Base-by-base conservation (phyloP, 2,113 vertebrate species). In the Fulmarus glacialis region DNA sequence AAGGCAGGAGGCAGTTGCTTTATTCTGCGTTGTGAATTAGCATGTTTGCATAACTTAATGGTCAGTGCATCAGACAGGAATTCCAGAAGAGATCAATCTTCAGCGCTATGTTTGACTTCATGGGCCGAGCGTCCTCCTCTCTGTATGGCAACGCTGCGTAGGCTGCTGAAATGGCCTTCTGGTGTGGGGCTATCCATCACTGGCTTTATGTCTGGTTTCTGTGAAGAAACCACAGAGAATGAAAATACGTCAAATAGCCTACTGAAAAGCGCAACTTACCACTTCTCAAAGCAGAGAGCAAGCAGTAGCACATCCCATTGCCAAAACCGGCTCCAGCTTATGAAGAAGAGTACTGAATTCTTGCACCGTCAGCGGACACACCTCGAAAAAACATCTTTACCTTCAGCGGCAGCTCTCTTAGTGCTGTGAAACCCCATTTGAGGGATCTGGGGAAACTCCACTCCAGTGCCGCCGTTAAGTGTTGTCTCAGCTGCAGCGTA, bases 11-110 rank as follows among this genome's bases (percentile, higher is more conserved):
- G 89, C 87, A 87, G 75, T 93, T 86, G 55, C 92, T 97, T 88
- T 96, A 95, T 95, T 92, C 84, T 92, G 70, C 1, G 0, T 77
- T 82, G 82, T 1, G 1, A 95, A 98, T 97, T 96, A 96, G 55
- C 94, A 94, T 97, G 93, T 97, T 98, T 97, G 96, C 92, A 95
- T 96, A 97, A 97, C 87, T 97, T 89, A 97, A 91, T 90, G 93
- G 88, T 87, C 93, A 90, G 87, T 83, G 71, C 66, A 36, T 97
- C 85, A 89, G 89, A 53, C 90, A 92, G 85, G 80, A 95, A 89
- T 94, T 95, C 88, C 91, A 95, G 62, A 93, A 87, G 40, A 92
- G 47, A 96, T 97, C 91, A 88, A 70, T 97, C 93, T 95, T 92
- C 82, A 89, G 93, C 0, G 0, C 85, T 71, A 55, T 86, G 74